These are phyloP conservation scores for Mus minutoides DNA, from an alignment of 2,797 vertebrate genomes.

Conservation along the genomic window DNA sequence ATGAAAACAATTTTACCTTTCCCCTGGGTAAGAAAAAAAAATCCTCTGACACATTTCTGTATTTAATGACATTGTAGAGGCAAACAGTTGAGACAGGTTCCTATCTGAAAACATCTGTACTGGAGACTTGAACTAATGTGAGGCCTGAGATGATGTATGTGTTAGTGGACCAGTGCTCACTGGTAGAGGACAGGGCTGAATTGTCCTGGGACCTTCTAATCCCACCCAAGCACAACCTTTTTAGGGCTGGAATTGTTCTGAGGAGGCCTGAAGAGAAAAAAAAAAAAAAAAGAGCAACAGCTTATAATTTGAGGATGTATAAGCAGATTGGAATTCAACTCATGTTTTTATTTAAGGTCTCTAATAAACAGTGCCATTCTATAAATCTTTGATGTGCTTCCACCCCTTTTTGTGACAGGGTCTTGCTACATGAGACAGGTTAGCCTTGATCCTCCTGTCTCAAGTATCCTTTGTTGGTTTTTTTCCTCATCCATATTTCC, in stretches of 20 bases:
- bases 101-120: neutral
- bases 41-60: constrained; percentile 23
- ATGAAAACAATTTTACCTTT: neutral
- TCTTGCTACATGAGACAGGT: neutral
- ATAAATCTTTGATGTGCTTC: neutral
- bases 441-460: neutral
- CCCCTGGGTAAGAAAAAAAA: neutral
- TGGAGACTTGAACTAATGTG: neutral
- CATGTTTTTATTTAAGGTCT: neutral
- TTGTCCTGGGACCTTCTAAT: neutral
- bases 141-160: no score
- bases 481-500: neutral
- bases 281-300: neutral
- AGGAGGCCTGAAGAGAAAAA: constrained; percentile 12
- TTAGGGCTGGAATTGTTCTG: constrained; percentile 39
- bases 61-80: neutral
- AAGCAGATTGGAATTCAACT: constrained; percentile 30
- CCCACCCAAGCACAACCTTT: neutral
- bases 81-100: neutral
- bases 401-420: neutral
- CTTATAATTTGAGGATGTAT: neutral
- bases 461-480: neutral
- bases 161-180: neutral
- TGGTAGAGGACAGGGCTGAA: neutral
- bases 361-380: constrained; percentile 47